Evolutionary conservation across 2,113 vertebrate species (phyloP).

Genomic region (Sylvilagus bachmani): DNA sequence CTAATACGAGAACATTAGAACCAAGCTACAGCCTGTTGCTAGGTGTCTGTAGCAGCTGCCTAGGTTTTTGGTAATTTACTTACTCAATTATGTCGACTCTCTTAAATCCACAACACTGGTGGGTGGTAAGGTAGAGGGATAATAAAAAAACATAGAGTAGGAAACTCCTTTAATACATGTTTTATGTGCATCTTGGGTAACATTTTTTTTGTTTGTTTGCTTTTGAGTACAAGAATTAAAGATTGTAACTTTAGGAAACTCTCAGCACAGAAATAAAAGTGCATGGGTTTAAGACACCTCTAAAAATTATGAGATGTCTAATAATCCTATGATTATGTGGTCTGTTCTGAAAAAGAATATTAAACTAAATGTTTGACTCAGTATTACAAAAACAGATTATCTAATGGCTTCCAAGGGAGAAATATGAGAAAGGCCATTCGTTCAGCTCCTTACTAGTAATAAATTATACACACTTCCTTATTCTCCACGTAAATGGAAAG

Average conservation of each 20-base stretch:
- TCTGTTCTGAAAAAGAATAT: slow-evolving; percentile 86
- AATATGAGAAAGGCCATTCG: slow-evolving; percentile 87
- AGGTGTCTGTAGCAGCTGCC: slow-evolving; percentile 84
- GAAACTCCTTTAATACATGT: slow-evolving; percentile 87
- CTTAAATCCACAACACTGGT: slow-evolving; percentile 88
- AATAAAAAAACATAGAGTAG: slow-evolving; percentile 88
- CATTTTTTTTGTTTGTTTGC: slow-evolving; percentile 85
- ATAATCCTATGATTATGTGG: slow-evolving; percentile 85
- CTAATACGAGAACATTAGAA: slow-evolving; percentile 87
- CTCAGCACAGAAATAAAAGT: slow-evolving; percentile 83
- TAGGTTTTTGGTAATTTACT: slow-evolving; percentile 87
- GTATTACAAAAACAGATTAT: slow-evolving; percentile 89
- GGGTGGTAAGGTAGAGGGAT: slow-evolving; percentile 87
- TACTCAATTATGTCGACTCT: slow-evolving; percentile 86
- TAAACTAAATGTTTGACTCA: slow-evolving; percentile 85
- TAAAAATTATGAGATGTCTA: slow-evolving; percentile 88
- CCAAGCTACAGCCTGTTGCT: slow-evolving; percentile 74
- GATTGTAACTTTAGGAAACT: slow-evolving; percentile 85
- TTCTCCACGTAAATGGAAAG: slow-evolving; percentile 80
- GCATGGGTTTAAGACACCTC: slow-evolving; percentile 82
- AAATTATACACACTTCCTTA: slow-evolving; percentile 86
- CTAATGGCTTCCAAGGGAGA: slow-evolving; percentile 87
- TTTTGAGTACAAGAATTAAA: slow-evolving; percentile 87
- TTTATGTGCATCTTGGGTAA: slow-evolving; percentile 89
- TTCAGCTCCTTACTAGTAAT: slow-evolving; percentile 85